Evolutionary conservation across 2,888 invertebrate species (phyloP).

Genomic region (Leucania comma): DNA sequence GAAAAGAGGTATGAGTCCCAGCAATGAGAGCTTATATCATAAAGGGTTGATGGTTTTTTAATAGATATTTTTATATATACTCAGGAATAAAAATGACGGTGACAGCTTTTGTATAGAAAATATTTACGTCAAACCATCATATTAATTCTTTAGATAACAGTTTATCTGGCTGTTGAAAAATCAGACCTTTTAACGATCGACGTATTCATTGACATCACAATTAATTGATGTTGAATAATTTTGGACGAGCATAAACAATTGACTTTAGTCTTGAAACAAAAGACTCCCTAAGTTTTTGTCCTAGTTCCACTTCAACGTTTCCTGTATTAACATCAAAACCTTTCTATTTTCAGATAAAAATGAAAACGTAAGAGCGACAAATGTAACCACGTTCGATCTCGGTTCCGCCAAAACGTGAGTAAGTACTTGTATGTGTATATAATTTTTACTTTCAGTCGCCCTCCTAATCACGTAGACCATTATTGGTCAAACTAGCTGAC

Average conservation of each 20-base stretch:
- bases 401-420: constrained; percentile 87
- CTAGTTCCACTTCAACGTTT: background rate
- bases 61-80: too few relatives aligned
- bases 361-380: constrained; percentile 67
- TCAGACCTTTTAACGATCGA: background rate
- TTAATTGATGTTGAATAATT: background rate
- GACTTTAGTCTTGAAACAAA: background rate
- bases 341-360: constrained; percentile 74
- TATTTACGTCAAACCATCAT: too few relatives aligned
- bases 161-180: background rate
- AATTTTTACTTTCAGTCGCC: constrained; percentile 36
- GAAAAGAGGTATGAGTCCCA: too few relatives aligned
- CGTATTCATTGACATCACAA: background rate
- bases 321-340: background rate
- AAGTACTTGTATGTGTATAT: constrained; percentile 76
- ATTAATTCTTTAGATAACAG: too few relatives aligned
- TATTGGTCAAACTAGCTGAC: background rate
- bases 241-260: background rate
- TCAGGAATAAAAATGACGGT: too few relatives aligned
- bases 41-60: too few relatives aligned
- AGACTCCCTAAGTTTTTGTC: background rate
- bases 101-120: too few relatives aligned
- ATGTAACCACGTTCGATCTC: constrained; percentile 74
- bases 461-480: constrained; percentile 13
- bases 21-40: too few relatives aligned